Evolutionary conservation across 92 coral and sea anemone genomes (phyloP).

Genomic region (Umimayanthus kanabou): DNA sequence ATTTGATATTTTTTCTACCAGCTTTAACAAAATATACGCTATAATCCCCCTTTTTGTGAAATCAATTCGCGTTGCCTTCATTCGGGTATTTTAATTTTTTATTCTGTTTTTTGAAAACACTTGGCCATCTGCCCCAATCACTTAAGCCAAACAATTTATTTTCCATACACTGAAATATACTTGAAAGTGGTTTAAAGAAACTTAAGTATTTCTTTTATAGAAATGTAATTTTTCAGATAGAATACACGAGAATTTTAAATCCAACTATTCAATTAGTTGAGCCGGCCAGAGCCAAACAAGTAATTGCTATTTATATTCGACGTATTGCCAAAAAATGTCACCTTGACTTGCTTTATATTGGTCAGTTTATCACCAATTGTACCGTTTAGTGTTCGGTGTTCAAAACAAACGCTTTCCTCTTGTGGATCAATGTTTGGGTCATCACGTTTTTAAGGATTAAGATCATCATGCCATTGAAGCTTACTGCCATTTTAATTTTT

Average conservation of each 20-base stretch:
- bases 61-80: not conserved
- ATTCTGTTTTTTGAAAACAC: not conserved
- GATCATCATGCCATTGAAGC: not conserved
- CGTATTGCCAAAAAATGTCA: conserved; percentile 12
- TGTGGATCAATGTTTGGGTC: not conserved
- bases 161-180: not conserved
- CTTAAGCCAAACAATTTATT: not conserved
- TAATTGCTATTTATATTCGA: not conserved
- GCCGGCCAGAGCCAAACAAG: not conserved
- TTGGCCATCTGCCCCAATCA: too few species aligned
- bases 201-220: not conserved
- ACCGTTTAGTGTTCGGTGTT: conserved; percentile 14
- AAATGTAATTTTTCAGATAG: too few species aligned
- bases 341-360: conserved; percentile 20
- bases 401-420: conserved; percentile 22
- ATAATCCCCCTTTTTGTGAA: conserved; percentile 32
- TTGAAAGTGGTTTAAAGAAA: conserved; percentile 6
- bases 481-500: not conserved
- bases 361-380: conserved; percentile 28
- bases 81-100: conserved; percentile 15
- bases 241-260: too few species aligned
- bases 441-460: conserved; percentile 8
- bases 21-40: conserved; percentile 21
- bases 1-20: conserved; percentile 4
- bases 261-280: not conserved